These are phyloP conservation scores for Pseudopodoces humilis DNA, from an alignment of 2,113 vertebrate genomes.

Conservation along the genomic window DNA sequence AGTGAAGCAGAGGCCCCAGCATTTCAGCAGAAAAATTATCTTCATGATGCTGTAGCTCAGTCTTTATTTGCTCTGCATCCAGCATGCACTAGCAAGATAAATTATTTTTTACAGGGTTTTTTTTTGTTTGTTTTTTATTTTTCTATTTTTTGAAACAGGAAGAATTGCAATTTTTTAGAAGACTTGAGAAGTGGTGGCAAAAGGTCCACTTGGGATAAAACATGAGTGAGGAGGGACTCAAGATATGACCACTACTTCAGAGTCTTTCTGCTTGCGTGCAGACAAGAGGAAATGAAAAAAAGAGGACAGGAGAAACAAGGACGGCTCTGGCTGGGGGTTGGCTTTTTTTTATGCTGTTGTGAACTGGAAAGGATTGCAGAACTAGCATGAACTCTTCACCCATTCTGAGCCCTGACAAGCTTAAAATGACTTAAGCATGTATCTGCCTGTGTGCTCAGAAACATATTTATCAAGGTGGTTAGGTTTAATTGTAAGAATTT, in stretches of 20 bases:
- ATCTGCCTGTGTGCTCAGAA: not conserved
- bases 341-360: not conserved
- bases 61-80: not conserved
- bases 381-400: not conserved
- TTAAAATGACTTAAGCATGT: not conserved
- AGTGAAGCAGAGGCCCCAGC: not conserved
- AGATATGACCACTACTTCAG: not conserved
- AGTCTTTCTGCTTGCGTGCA: not conserved
- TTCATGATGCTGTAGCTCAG: not conserved
- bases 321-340: not conserved
- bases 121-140: no score
- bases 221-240: not conserved
- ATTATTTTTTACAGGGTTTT: not conserved
- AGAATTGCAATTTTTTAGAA: not conserved
- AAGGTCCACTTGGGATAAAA: not conserved
- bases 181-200: not conserved
- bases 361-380: not conserved
- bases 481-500: not conserved
- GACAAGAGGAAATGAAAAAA: not conserved
- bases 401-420: not conserved
- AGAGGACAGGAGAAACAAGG: not conserved
- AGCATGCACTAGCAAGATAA: not conserved
- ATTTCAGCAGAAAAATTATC: not conserved
- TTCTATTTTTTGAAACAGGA: not conserved
- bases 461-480: not conserved